These are phyloP conservation scores for Sinodicranocentrus sp. DNA, from an alignment of 2,888 invertebrate genomes.

Conservation along the genomic window DNA sequence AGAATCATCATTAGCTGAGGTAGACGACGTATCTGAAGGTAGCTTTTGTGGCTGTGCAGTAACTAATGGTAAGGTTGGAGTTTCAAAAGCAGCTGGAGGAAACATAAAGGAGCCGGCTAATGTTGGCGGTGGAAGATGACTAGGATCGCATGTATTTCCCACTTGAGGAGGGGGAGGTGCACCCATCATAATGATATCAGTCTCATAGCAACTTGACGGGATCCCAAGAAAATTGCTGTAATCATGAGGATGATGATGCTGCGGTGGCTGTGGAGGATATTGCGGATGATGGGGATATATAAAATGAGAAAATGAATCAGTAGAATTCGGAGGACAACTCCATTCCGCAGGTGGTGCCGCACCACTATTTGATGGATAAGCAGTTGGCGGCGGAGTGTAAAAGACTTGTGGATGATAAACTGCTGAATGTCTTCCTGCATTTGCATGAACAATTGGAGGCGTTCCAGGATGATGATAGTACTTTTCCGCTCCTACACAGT, in stretches of 20 bases:
- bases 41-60: background rate
- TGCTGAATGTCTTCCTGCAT: constrained; percentile 13
- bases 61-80: background rate
- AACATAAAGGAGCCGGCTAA: constrained; percentile 35
- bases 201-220: constrained; percentile 33
- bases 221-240: constrained; percentile 37
- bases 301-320: constrained; percentile 51
- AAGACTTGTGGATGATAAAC: constrained; percentile 65
- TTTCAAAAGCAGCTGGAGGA: background rate
- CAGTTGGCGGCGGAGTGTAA: constrained; percentile 32
- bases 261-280: constrained; percentile 16
- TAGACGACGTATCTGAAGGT: background rate
- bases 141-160: background rate
- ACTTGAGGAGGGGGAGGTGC: constrained; percentile 11
- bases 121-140: background rate
- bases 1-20: constrained; percentile 36
- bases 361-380: constrained; percentile 10
- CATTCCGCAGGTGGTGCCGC: constrained; percentile 14
- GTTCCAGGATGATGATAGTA: constrained; percentile 40
- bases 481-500: constrained; percentile 34
- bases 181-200: constrained; percentile 30
- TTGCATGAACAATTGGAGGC: background rate
- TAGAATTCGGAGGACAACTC: constrained; percentile 40
- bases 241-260: constrained; percentile 41
- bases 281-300: constrained; percentile 51